These are phyloP conservation scores for Oscheius sp. DNA, from an alignment of 2,888 invertebrate genomes.

Conservation along the genomic window DNA sequence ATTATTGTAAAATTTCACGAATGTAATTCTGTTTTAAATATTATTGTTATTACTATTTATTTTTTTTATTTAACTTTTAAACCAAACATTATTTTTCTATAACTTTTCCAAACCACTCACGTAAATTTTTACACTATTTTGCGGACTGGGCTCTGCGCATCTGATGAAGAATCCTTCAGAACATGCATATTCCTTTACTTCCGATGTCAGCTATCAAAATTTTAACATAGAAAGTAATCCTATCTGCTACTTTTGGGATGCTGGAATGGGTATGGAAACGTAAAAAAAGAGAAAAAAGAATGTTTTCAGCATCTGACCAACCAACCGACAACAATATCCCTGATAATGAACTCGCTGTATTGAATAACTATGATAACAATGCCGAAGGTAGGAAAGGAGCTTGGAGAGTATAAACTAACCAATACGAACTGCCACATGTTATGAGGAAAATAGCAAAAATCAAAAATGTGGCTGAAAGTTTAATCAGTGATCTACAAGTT, in stretches of 20 bases:
- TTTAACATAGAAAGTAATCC: constrained; percentile 52
- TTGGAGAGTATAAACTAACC: no score
- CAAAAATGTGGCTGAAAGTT: not conserved
- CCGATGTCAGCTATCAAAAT: constrained; percentile 37
- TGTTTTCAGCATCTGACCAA: constrained; percentile 5
- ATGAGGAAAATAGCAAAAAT: no score
- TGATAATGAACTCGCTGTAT: constrained; percentile 28
- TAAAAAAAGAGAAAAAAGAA: not conserved
- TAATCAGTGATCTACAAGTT: not conserved
- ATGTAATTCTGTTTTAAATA: no score
- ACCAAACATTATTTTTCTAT: no score
- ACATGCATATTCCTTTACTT: constrained; percentile 55
- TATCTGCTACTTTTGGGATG: constrained; percentile 53
- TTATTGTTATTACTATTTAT: no score
- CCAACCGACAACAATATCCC: constrained; percentile 24
- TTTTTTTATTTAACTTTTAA: no score
- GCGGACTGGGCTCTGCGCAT: no score
- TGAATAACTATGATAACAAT: constrained; percentile 49
- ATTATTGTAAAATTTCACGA: no score
- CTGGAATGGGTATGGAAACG: not conserved
- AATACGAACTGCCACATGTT: no score
- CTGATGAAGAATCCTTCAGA: constrained; percentile 33
- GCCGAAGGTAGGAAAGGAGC: not conserved
- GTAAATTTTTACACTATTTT: no score
- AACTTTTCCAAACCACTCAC: no score